phyloP scores from a whole-genome alignment of 2,797 vertebrate species.

The Myiotriccus ornatus region DNA sequence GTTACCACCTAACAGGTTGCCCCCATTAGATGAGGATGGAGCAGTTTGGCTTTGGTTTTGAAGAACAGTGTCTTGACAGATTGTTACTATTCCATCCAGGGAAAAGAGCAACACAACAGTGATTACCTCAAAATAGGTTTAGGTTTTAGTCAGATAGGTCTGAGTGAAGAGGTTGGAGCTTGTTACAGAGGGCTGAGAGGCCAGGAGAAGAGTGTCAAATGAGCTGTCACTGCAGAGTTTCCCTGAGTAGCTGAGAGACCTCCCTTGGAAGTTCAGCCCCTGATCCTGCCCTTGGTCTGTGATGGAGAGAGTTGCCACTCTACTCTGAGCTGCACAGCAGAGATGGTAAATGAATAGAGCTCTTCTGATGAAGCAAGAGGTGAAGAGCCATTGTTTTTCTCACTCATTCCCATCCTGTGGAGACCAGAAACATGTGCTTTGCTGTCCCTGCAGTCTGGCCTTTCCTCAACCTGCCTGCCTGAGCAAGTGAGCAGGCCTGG shows the following conservation, averaged over 20 bases:
- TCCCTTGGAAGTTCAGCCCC: not conserved
- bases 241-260: not conserved
- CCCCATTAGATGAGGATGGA: not conserved
- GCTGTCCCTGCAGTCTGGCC: slow-evolving; percentile 53
- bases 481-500: slow-evolving; percentile 61
- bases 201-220: not conserved
- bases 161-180: not conserved
- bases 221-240: not conserved
- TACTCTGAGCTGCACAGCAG: not conserved
- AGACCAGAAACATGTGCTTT: slow-evolving; percentile 56
- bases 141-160: not conserved
- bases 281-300: slow-evolving; percentile 5
- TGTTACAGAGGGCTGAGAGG: not conserved
- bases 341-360: not conserved
- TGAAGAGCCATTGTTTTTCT: slow-evolving; percentile 56
- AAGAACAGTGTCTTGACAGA: not conserved
- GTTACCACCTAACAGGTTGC: not conserved
- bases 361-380: slow-evolving; percentile 13
- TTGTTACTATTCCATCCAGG: not conserved
- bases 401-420: slow-evolving; percentile 36
- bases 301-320: not conserved
- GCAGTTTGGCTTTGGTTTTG: not conserved
- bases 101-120: not conserved
- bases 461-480: slow-evolving; percentile 72
- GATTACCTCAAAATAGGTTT: not conserved